Evolutionary conservation across 2,113 vertebrate species (phyloP), one percentile per base, ranked within the genome.

Genomic region (Ursus arctos): DNA sequence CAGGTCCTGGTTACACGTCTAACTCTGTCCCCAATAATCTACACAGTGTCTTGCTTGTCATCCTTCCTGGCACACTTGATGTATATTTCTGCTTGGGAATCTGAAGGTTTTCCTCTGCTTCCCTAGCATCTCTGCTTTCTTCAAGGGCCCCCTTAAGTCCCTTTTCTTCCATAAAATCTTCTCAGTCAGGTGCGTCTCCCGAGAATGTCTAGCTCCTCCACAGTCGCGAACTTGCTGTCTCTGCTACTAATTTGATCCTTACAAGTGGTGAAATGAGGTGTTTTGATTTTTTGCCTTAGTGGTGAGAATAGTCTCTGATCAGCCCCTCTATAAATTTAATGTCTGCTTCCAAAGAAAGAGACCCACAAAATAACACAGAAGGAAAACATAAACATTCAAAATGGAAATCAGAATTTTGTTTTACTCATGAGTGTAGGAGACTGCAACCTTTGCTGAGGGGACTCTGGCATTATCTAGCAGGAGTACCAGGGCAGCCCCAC

Each of bases 51-150:
- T 96, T 95, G 43, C 18, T 59, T 67, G 26, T 59, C 43, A 33
- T 96, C 33, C 79, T 87, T 82, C 43, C 63, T 55, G 16, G 36
- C 26, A 1, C 36, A 28, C 4, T 18, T 69, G 53, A 4, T 79
- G 2, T 43, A 0, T 21, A 33, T 88, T 85, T 88, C 80, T 89
- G 15, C 91, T 89, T 82, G 65, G 53, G 83, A 90, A 77, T 11
- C 47, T 92, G 57, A 31, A 63, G 71, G 59, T 72, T 31, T 90
- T 85, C 85, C 77, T 92, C 85, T 92, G 88, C 67, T 84, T 72
- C 19, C 26, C 10, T 55, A 31, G 69, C 59, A 49, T 53, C 80
- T 61, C 49, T 22, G 14, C 83, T 84, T 93, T 88, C 49, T 88
- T 82, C 11, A 82, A 86, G 24, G 77, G 28, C 28, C 21, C 36